Percentiles rank a stretch among this genome's conserved stretches.
Evolutionary conservation across 2,888 invertebrate species (phyloP).

Genomic region (Alviniconcha strummeri): DNA sequence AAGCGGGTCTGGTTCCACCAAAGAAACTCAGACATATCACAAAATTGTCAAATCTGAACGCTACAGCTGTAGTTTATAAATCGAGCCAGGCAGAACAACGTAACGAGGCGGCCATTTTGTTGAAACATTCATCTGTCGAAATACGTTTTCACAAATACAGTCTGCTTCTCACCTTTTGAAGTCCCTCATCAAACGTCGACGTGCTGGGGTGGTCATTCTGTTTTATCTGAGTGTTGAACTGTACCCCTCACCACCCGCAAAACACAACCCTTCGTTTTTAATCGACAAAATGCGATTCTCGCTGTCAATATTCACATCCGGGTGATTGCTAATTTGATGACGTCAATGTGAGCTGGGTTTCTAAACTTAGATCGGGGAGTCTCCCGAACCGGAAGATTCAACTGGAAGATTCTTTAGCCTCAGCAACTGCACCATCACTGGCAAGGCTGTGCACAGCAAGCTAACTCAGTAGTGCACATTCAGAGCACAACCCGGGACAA

Average conservation of each 20-base stretch:
- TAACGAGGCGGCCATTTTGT: conserved; percentile 32
- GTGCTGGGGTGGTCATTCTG: conserved; percentile 96
- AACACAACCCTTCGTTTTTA: conserved; percentile 13
- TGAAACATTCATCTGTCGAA: conserved; percentile 8
- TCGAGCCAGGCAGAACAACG: not conserved
- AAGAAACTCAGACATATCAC: too few relatives aligned
- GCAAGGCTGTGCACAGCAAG: too few relatives aligned
- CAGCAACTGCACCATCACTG: not conserved
- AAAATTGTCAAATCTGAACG: too few relatives aligned
- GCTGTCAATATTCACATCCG: conserved; percentile 34
- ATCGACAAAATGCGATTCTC: conserved; percentile 29
- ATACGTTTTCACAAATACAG: conserved; percentile 21
- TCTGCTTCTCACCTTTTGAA: conserved; percentile 74
- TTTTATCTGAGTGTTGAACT: conserved; percentile 2
- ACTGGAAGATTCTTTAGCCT: too few relatives aligned
- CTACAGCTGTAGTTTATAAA: too few relatives aligned
- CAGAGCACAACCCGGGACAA: not conserved
- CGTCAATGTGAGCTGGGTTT: conserved; percentile 23
- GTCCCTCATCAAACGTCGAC: conserved; percentile 98
- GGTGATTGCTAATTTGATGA: conserved; percentile 23
- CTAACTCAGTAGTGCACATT: not conserved
- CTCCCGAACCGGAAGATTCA: not conserved
- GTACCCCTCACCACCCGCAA: conserved; percentile 14
- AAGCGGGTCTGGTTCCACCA: too few relatives aligned
- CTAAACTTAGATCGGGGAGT: conserved; percentile 29